A percentile compares a stretch with the other conserved stretches of the same genome.
Evolutionary conservation across 2,888 invertebrate species (phyloP).

Genomic region (Stegophylla sp.): DNA sequence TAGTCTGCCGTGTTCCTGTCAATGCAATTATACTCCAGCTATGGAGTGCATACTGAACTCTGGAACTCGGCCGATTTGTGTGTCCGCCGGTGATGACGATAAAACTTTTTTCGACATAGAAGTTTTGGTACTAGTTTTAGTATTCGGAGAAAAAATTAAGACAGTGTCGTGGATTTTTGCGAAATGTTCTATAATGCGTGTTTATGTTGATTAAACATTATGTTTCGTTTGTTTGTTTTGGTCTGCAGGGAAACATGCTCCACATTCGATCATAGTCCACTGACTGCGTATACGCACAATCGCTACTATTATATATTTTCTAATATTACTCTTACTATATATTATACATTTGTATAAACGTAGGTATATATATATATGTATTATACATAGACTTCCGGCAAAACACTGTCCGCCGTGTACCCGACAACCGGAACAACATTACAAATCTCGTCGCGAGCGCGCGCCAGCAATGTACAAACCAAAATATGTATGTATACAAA

Average conservation of each 20-base stretch:
- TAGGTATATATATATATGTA: background rate
- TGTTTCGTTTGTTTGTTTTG: background rate
- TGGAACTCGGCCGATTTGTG: too few relatives aligned
- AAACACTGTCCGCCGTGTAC: background rate
- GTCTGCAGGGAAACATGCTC: background rate
- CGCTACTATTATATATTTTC: background rate
- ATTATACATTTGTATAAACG: background rate
- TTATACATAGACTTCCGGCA: constrained; percentile 13
- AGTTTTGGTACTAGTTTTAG: too few relatives aligned
- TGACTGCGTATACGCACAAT: background rate
- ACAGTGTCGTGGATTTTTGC: too few relatives aligned
- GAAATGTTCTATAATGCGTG: too few relatives aligned
- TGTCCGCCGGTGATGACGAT: too few relatives aligned
- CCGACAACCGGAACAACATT: constrained; percentile 54
- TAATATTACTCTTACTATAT: too few relatives aligned
- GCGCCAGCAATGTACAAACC: background rate
- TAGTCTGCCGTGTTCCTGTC: too few relatives aligned
- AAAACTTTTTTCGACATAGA: too few relatives aligned
- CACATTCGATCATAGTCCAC: background rate
- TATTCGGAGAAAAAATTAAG: too few relatives aligned
- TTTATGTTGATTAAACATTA: too few relatives aligned
- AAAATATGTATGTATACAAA: background rate
- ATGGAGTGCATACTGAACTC: too few relatives aligned
- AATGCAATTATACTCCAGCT: too few relatives aligned
- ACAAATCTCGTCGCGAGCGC: constrained; percentile 22